Conservation (phyloP, 2,797 vertebrate genomes). For the Pogonophryne albipinna region DNA sequence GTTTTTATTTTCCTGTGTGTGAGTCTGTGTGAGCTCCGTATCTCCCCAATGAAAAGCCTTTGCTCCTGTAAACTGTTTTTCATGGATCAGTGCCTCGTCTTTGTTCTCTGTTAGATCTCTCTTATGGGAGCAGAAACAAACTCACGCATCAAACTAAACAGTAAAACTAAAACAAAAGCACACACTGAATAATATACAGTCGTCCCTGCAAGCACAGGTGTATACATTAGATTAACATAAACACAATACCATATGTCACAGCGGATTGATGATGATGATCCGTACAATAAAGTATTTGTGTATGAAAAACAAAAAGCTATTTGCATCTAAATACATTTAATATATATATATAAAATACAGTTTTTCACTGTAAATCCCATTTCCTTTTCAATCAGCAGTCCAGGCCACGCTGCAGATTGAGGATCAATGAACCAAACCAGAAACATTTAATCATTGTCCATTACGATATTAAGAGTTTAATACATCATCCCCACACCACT, state of each 20-base stretch:
- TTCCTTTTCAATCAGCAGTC: conserved; percentile 2
- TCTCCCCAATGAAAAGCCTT: conserved; percentile 12
- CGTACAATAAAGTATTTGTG: not conserved
- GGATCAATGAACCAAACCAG: conserved; percentile 10
- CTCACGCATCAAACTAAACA: conserved; percentile 24
- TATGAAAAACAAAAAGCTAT: not conserved
- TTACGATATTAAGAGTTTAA: conserved; percentile 8
- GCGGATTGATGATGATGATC: not conserved
- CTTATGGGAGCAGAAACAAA: conserved; percentile 25
- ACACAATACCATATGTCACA: not conserved
- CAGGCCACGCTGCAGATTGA: not conserved
- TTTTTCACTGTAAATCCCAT: not conserved
- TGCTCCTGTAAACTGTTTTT: conserved; percentile 25
- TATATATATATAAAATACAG: too few relatives aligned
- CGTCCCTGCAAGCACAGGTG: conserved; percentile 25
- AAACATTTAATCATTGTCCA: conserved; percentile 11
- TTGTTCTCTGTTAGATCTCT: conserved; percentile 44
- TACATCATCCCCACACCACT: conserved; percentile 4
- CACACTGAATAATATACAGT: conserved; percentile 20
- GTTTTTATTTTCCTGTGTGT: not conserved
- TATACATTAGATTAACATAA: conserved; percentile 24
- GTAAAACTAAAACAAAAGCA: conserved; percentile 6
- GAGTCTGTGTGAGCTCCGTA: not conserved
- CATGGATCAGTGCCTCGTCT: conserved; percentile 35
- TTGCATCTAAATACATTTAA: not conserved